Conservation (phyloP, 2,797 vertebrate species). For the Danio tinwini region DNA sequence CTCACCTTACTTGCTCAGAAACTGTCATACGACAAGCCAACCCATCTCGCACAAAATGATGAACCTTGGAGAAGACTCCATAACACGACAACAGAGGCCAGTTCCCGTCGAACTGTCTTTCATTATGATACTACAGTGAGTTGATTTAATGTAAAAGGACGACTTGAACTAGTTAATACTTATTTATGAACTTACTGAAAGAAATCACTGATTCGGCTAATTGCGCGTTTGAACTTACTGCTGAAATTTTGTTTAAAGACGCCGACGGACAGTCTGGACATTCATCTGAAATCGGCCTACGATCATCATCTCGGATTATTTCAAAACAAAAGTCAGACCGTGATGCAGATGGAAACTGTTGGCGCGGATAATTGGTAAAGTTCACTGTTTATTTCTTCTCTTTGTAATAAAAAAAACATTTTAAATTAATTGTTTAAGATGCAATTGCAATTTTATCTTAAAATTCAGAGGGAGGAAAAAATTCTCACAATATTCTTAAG, state of each 20-base stretch:
- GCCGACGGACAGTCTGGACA: slow-evolving; percentile 82
- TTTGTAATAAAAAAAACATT: not conserved
- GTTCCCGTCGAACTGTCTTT: slow-evolving; percentile 65
- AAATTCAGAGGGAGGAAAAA: too few relatives aligned
- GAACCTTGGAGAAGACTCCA: slow-evolving; percentile 84
- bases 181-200: not conserved
- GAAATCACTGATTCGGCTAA: not conserved
- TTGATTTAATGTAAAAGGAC: not conserved
- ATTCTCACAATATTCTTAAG: too few relatives aligned
- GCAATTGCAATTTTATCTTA: too few relatives aligned
- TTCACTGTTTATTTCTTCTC: not conserved
- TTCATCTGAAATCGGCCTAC: slow-evolving; percentile 80
- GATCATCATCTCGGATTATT: slow-evolving; percentile 80
- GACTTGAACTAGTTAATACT: not conserved
- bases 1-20: slow-evolving; percentile 67
- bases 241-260: slow-evolving; percentile 63
- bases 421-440: too few relatives aligned
- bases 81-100: slow-evolving; percentile 71
- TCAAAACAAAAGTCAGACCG: slow-evolving; percentile 73
- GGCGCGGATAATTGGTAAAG: slow-evolving; percentile 69
- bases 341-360: slow-evolving; percentile 77
- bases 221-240: not conserved
- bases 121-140: slow-evolving; percentile 73
- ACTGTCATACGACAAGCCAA: slow-evolving; percentile 61
- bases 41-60: slow-evolving; percentile 77